phyloP scores from a whole-genome alignment of 2,113 vertebrate species.

The Nerophis lumbriciformis region DNA sequence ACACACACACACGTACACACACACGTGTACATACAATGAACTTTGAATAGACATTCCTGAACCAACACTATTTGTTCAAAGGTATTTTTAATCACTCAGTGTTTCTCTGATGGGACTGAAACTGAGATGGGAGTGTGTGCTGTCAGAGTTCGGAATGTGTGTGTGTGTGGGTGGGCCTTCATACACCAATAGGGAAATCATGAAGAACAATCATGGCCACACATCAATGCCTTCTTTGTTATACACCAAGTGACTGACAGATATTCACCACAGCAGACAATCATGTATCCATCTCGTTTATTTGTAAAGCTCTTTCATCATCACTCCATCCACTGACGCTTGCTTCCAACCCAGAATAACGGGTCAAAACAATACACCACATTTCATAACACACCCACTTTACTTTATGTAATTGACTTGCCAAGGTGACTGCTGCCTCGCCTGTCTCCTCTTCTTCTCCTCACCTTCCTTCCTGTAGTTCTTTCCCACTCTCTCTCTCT shows the following conservation, averaged over 20 bases:
- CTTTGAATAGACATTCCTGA: slow-evolving; percentile 29
- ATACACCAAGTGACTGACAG: slow-evolving; percentile 33
- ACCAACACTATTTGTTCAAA: slow-evolving; percentile 36
- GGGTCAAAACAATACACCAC: background rate
- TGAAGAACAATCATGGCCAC: slow-evolving; percentile 48
- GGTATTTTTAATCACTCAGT: slow-evolving; percentile 52
- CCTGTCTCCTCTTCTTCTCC: background rate
- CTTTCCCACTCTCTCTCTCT: slow-evolving; percentile 7
- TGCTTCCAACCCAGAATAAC: background rate
- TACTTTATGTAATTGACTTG: slow-evolving; percentile 7
- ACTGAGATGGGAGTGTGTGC: slow-evolving; percentile 10
- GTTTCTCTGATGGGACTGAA: slow-evolving; percentile 27
- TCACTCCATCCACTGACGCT: background rate
- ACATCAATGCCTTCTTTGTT: slow-evolving; percentile 52
- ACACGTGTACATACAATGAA: slow-evolving; percentile 4
- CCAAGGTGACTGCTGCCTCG: slow-evolving; percentile 23
- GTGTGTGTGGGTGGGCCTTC: slow-evolving; percentile 5
- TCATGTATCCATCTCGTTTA: slow-evolving; percentile 10
- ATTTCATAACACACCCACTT: slow-evolving; percentile 2
- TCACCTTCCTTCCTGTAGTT: slow-evolving; percentile 3
- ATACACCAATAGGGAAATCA: slow-evolving; percentile 59
- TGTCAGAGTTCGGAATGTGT: background rate
- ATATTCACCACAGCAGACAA: slow-evolving; percentile 34
- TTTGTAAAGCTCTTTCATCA: background rate
- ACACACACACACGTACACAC: background rate